Evolutionary conservation across 2,113 vertebrate species (phyloP).

Genomic region (Hemiprocne comata): DNA sequence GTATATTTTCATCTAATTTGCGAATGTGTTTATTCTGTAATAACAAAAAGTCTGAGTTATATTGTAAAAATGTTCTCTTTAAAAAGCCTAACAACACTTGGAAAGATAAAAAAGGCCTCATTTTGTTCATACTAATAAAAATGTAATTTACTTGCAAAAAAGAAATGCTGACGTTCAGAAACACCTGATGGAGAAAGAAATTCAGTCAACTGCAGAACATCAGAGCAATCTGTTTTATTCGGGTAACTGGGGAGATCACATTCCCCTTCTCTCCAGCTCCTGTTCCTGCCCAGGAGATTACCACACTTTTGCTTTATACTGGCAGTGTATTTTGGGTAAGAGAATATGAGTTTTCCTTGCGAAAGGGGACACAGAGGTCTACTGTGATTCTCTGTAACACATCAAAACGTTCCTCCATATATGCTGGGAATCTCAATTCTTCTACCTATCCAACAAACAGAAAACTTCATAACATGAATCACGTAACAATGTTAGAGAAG

Average conservation of each 20-base stretch:
- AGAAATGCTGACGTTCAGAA: not conserved
- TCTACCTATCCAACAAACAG: not conserved
- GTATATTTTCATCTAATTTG: not conserved
- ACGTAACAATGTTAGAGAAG: not conserved
- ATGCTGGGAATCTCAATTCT: not conserved
- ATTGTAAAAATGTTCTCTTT: not conserved
- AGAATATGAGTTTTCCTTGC: not conserved
- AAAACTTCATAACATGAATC: not conserved
- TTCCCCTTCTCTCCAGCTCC: accelerated
- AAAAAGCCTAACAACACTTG: not conserved
- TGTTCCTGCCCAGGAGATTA: not conserved
- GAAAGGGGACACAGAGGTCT: not conserved
- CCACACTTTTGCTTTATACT: not conserved
- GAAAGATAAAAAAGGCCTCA: not conserved
- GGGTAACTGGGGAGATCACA: not conserved
- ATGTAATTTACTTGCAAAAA: not conserved
- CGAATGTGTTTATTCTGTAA: not conserved
- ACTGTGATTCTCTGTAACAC: not conserved
- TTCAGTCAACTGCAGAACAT: not conserved
- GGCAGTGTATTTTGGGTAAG: not conserved
- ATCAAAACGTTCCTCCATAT: not conserved
- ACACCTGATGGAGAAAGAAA: not conserved
- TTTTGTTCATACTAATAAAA: not conserved
- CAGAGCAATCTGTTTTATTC: not conserved
- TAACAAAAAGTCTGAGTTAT: not conserved